Base-by-base conservation (phyloP, 2,888 invertebrate genomes). In the Deilephila elpenor region DNA sequence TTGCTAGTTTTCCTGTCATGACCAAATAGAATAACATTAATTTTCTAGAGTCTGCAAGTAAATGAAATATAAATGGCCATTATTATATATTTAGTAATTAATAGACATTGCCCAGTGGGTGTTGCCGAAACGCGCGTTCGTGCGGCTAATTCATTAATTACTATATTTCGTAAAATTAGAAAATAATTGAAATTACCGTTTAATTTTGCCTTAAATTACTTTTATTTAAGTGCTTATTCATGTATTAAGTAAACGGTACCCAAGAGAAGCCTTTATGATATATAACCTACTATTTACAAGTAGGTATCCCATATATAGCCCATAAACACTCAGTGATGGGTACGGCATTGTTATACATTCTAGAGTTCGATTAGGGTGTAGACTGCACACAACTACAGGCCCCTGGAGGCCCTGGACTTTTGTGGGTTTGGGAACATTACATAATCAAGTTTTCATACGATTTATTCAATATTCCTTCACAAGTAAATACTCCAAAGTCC, bases 71-170 rank as follows among this genome's bases (percentile, higher is more conserved):
- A 56, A 56, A 56, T 17, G 56, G 5, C 56, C n/a, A 56, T 56
- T 59, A 25, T 25, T 25, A 11, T n/a, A 25, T 25, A 25, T 25
- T 25, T n/a, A 59, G 59, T 34, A 19, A 51, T 25, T 67, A 67
- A 67, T 67, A 25, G n/a, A 67, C 25, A 67, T 17, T 67, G 25
- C 25, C 51, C 67, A 67, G 14, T 51, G 25, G 11, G 8, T 17
- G 25, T 51, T 67, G 67, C 44, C 25, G 67, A 25, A 44, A 11
- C 25, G 25, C 11, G 44, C 44, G 20, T 67, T 44, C 80, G 75
- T 78, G 77, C 34, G 73, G 32, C 74, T 67, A 62, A 75, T 74
- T 51, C 53, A 81, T 78, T 71, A 75, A 67, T 70, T 76, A 73
- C 6, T 20, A 67, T 17, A n/a, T 51, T 51, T 67, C 25, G 67